A percentile compares a stretch with the other conserved stretches of the same genome.
These are phyloP conservation scores for Amphiprion percula DNA, from an alignment of 2,113 vertebrate species.

Conservation along the genomic window DNA sequence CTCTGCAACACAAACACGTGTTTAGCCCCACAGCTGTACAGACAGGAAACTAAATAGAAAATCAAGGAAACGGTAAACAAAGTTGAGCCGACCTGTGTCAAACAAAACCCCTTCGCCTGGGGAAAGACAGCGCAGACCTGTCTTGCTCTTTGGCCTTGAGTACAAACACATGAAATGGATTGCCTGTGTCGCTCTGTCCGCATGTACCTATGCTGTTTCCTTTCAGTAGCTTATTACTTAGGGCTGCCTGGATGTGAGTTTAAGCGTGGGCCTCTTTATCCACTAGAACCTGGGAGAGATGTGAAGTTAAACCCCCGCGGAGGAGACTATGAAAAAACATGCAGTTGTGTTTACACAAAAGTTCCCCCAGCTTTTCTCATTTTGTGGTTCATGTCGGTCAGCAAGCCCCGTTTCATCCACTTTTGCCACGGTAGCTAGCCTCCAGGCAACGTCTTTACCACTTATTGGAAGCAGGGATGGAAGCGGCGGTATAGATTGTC, in stretches of 20 bases:
- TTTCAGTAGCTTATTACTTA: constrained; percentile 69
- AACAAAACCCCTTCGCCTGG: constrained; percentile 67
- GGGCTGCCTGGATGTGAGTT: constrained; percentile 59
- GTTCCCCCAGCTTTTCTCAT: constrained; percentile 69
- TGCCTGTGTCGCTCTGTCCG: constrained; percentile 36
- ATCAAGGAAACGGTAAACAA: constrained; percentile 74
- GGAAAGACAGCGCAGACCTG: constrained; percentile 62
- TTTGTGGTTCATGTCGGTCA: constrained; percentile 70
- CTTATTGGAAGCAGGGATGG: constrained; percentile 70
- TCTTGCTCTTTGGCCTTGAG: constrained; percentile 61
- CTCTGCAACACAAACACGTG: constrained; percentile 65
- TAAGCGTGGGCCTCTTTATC: constrained; percentile 67
- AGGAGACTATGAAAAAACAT: constrained; percentile 66
- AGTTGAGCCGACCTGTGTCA: constrained; percentile 71
- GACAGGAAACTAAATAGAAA: constrained; percentile 69
- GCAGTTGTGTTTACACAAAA: constrained; percentile 73
- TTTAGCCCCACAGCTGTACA: constrained; percentile 72
- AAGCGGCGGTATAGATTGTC: constrained; percentile 50
- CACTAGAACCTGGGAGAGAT: constrained; percentile 63
- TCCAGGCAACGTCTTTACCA: constrained; percentile 52
- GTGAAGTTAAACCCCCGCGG: constrained; percentile 53
- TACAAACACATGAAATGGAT: constrained; percentile 72
- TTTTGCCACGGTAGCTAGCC: constrained; percentile 56
- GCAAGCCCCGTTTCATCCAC: constrained; percentile 55
- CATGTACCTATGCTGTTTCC: constrained; percentile 64